Base-by-base conservation (phyloP, 2,888 invertebrate species). In the Sthenelais limicola region DNA sequence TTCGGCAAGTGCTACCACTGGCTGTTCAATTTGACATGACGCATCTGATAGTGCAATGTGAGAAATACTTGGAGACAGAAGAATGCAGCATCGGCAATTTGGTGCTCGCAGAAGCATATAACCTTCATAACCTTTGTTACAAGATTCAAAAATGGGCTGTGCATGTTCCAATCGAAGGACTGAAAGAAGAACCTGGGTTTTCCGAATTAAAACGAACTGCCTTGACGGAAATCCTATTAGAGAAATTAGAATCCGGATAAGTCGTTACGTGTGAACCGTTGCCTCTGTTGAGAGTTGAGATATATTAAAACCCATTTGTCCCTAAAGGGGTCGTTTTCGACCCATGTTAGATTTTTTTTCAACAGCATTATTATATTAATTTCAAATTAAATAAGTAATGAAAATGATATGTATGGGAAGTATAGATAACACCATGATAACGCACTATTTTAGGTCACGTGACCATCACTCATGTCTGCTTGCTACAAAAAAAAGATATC, bases 131-230 rank as follows among this genome's bases (percentile, higher is more conserved):
- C 12, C 62, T 62, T 1, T 3, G 24, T 24, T 18, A 62, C 26
- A 62, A 33, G 21, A 18, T 62, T 21, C 24, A 62, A 24, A 26
- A 7, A 21, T 62, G 62, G 62, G 62, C 62, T 21, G 38, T 62
- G 21, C 38, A 24, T 26, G 24, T 62, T 5, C 62, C 62, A 4
- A 35, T 62, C 9, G 18, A 35, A 18, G 62, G 43, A 21, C 18
- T 62, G 7, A n/a, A n/a, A 4, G 43, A 38, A 18, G 62, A 62
- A 28, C 62, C 62, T 2, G 62, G 62, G 21, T 62, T 62, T 28
- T 7, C 26, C 1, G 38, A 62, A 26, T 43, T 62, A 24, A 35
- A 38, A 24, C 62, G 62, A 21, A 62, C 38, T 9, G 3, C 38
- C 3, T 21, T 62, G 4, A 62, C 62, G 2, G 38, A 38, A 4